phyloP scores from a whole-genome alignment of 1,140 invertebrate genomes.

The Melitaea cinxia region DNA sequence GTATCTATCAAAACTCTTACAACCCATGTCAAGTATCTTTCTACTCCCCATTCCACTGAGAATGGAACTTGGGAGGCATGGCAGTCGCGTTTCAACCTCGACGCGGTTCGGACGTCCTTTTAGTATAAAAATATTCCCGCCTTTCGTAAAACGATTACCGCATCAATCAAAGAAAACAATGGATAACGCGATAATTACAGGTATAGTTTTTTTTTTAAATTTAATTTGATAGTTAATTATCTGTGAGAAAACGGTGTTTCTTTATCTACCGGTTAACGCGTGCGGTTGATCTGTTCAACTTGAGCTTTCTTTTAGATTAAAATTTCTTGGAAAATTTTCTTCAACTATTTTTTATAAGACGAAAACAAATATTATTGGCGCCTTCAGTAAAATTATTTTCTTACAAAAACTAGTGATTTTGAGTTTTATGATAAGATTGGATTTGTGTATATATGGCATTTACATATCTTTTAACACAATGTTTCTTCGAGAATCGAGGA shows the following conservation, averaged over 20 bases:
- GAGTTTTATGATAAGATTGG: no score
- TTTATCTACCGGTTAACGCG: background rate
- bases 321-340: background rate
- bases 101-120: conserved; percentile 35
- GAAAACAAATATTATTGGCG: background rate
- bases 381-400: no score
- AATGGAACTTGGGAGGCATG: conserved; percentile 41
- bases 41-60: conserved; percentile 41
- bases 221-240: conserved; percentile 1
- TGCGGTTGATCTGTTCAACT: background rate
- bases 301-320: conserved; percentile 4
- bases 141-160: conserved; percentile 32
- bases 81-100: conserved; percentile 48
- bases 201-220: conserved; percentile 49
- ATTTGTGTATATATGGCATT: no score
- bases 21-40: conserved; percentile 36
- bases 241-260: background rate
- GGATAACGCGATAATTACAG: conserved; percentile 53
- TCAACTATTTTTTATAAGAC: background rate
- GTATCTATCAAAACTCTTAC: conserved; percentile 37
- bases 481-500: no score
- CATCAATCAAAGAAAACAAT: conserved; percentile 56
- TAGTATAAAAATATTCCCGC: conserved; percentile 40
- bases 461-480: no score
- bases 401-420: no score